Conservation (phyloP, 2,113 vertebrate species). For the Cygnus buccinator region DNA sequence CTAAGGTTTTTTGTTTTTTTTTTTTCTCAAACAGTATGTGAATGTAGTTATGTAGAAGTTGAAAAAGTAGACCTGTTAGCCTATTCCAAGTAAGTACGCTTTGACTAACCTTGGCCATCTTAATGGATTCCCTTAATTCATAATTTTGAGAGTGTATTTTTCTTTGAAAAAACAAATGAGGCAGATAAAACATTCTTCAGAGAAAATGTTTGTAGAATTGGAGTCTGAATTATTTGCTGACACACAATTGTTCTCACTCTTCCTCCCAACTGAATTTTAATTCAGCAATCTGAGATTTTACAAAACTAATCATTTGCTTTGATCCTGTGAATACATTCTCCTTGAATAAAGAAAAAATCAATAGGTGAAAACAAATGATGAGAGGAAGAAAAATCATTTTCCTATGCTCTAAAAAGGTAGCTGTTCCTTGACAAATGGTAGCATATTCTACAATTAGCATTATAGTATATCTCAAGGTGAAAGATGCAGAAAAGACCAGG, state of each 20-base stretch:
- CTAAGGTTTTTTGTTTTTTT: not conserved
- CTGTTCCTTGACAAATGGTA: not conserved
- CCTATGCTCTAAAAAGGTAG: not conserved
- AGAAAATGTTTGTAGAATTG: not conserved
- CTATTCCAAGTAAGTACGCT: not conserved
- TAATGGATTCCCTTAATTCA: not conserved
- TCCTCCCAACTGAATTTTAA: not conserved
- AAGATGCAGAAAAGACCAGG: not conserved
- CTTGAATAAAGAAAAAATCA: conserved; percentile 49
- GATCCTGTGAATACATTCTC: conserved; percentile 9
- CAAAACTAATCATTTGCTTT: conserved; percentile 22
- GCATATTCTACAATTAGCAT: not conserved
- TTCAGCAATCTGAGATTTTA: conserved; percentile 27
- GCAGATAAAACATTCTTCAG: not conserved
- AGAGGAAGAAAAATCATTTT: not conserved
- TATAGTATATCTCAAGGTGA: not conserved
- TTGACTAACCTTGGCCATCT: not conserved
- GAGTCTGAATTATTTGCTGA: not conserved
- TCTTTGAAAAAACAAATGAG: not conserved
- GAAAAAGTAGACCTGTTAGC: not conserved
- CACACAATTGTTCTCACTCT: not conserved
- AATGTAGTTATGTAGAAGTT: not conserved
- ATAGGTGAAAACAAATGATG: not conserved
- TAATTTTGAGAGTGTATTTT: not conserved
- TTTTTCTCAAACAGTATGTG: not conserved